Conservation (phyloP, 2,113 vertebrate genomes). For the Conger conger region DNA sequence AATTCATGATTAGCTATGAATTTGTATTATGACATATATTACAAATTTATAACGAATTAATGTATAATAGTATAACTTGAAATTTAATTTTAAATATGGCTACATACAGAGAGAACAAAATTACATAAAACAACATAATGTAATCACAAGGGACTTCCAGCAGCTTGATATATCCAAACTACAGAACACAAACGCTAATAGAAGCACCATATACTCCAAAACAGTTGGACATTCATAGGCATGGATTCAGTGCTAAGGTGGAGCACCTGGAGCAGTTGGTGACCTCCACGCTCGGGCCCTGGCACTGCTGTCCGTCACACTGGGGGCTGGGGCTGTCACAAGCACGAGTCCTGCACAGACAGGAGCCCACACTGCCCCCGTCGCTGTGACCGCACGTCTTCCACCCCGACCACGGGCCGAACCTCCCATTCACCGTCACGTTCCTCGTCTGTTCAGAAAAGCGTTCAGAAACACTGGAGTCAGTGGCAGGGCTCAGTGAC, state of each 20-base stretch:
- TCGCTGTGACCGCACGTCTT: constrained; percentile 82
- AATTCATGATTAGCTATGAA: no score
- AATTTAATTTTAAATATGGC: neutral
- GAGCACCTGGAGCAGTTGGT: constrained; percentile 92
- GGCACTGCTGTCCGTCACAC: constrained; percentile 87
- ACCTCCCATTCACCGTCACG: constrained; percentile 87
- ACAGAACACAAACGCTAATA: no score
- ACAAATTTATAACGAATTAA: no score
- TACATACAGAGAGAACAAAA: neutral
- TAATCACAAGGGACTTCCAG: no score
- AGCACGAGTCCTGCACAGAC: constrained; percentile 83
- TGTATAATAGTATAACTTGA: no score
- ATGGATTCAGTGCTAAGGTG: neutral
- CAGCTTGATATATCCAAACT: no score
- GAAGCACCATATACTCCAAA: no score
- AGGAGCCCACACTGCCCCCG: constrained; percentile 74
- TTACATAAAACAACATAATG: no score
- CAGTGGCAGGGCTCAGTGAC: neutral
- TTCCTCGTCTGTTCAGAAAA: constrained; percentile 76
- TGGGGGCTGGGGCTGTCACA: constrained; percentile 87
- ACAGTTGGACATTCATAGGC: no score
- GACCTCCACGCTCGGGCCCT: constrained; percentile 86
- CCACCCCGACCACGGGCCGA: constrained; percentile 85
- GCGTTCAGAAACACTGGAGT: neutral
- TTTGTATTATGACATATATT: no score